These are phyloP conservation scores for Amniataba percoides DNA, from an alignment of 2,797 vertebrate species.

Conservation along the genomic window DNA sequence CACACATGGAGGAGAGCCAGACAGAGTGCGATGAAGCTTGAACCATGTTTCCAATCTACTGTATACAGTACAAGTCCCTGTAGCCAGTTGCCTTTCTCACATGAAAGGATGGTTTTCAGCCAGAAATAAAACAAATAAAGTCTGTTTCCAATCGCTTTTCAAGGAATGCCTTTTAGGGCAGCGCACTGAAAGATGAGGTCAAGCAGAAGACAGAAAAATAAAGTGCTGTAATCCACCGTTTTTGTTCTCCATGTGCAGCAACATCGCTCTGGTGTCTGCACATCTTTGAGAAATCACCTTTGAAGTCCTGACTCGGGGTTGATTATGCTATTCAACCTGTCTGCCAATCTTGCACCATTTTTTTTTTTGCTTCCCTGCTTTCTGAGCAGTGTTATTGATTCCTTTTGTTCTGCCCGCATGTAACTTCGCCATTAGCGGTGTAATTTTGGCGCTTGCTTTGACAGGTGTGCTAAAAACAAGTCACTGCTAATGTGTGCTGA, in stretches of 20 bases:
- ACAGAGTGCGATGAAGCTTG: slow-evolving; percentile 35
- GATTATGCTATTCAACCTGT: slow-evolving; percentile 37
- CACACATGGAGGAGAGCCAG: slow-evolving; percentile 10
- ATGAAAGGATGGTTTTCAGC: neutral
- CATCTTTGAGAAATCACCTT: slow-evolving; percentile 28
- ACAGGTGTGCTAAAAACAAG: slow-evolving; percentile 43
- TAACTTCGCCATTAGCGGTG: slow-evolving; percentile 37
- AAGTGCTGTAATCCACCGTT: neutral
- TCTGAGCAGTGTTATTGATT: slow-evolving; percentile 43
- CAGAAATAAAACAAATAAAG: slow-evolving; percentile 8
- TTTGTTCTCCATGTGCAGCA: slow-evolving; percentile 7
- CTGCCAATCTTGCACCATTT: neutral
- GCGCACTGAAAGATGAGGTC: slow-evolving; percentile 5
- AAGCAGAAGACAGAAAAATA: slow-evolving; percentile 28
- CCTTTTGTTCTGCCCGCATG: slow-evolving; percentile 3
- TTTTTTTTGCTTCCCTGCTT: slow-evolving; percentile 8
- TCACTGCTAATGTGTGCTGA: slow-evolving; percentile 22
- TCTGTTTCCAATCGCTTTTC: slow-evolving; percentile 22
- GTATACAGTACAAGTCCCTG: slow-evolving; percentile 16
- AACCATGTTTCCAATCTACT: slow-evolving; percentile 14
- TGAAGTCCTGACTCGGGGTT: slow-evolving; percentile 13
- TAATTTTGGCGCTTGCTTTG: slow-evolving; percentile 50
- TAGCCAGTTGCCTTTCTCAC: neutral
- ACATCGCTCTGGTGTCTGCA: slow-evolving; percentile 9
- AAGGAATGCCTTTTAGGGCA: neutral